Percentiles rank a stretch among this genome's conserved stretches.
Conservation (phyloP, 2,113 vertebrate genomes). For the Trachemys scripta region DNA sequence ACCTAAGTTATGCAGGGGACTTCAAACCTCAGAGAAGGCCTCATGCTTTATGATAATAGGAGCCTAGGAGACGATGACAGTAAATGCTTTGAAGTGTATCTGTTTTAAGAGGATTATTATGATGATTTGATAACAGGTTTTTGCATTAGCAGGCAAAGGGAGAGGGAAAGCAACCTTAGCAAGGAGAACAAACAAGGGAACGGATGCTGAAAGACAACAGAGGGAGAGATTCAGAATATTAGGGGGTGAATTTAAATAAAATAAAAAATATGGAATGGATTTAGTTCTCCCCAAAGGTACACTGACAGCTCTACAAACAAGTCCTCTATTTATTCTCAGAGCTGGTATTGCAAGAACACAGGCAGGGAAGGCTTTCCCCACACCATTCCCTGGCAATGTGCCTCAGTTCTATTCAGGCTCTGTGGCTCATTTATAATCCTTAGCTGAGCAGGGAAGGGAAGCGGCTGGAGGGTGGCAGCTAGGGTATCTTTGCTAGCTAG, state of each 20-base stretch:
- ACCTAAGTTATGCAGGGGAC: not conserved
- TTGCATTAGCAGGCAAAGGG: not conserved
- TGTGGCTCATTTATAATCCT: not conserved
- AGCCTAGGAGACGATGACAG: not conserved
- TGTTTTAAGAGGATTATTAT: not conserved
- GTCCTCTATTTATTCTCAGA: not conserved
- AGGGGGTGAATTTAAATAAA: not conserved
- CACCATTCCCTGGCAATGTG: fast-evolving
- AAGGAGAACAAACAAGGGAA: not conserved
- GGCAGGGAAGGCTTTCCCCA: not conserved
- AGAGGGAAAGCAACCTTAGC: not conserved
- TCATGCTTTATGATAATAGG: not conserved
- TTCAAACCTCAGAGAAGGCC: not conserved
- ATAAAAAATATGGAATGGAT: not conserved
- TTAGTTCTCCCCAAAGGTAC: not conserved
- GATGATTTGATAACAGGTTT: constrained; percentile 6
- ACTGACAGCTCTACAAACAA: not conserved
- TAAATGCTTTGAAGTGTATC: constrained; percentile 3
- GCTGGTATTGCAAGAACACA: not conserved
- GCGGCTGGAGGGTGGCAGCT: not conserved
- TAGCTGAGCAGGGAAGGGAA: not conserved
- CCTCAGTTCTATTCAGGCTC: not conserved
- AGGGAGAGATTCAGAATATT: not conserved
- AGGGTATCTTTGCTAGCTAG: not conserved
- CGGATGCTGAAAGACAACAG: not conserved